Conservation (phyloP, 2,888 invertebrate genomes). For the Agriopis marginaria region DNA sequence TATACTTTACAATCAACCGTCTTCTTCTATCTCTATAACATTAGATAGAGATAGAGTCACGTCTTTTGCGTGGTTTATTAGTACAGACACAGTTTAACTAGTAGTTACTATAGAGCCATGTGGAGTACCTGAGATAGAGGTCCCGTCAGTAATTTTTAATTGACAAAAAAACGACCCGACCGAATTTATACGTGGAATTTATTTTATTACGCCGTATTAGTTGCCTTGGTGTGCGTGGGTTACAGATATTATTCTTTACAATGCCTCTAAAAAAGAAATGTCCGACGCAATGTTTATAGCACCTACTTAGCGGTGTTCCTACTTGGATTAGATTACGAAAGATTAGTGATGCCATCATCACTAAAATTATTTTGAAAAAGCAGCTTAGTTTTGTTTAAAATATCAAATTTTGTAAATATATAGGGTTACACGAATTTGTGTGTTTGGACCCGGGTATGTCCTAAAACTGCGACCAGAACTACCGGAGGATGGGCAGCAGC, state of each 20-base stretch:
- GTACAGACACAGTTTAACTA: slow-evolving; percentile 17
- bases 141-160: slow-evolving; percentile 79
- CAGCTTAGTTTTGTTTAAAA: slow-evolving; percentile 1
- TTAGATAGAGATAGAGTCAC: slow-evolving; percentile 42
- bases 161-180: slow-evolving; percentile 81
- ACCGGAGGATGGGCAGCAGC: no score
- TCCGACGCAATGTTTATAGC: slow-evolving; percentile 47
- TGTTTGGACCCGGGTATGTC: no score
- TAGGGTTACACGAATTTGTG: no score
- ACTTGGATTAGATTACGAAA: slow-evolving; percentile 45
- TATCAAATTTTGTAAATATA: slow-evolving; percentile 10
- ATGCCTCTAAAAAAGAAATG: slow-evolving; percentile 55
- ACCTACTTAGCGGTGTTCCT: slow-evolving; percentile 45
- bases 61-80: slow-evolving; percentile 48
- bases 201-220: slow-evolving; percentile 77
- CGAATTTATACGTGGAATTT: slow-evolving; percentile 81
- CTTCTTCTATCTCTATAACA: slow-evolving; percentile 39
- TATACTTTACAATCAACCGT: slow-evolving; percentile 16
- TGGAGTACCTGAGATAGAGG: slow-evolving; percentile 75
- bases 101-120: slow-evolving; percentile 41
- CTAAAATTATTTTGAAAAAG: slow-evolving; percentile 16
- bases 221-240: slow-evolving; percentile 65
- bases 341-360: slow-evolving; percentile 24
- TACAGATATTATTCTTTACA: slow-evolving; percentile 61
- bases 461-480: no score